Percentiles rank a stretch among this genome's conserved stretches.
Evolutionary conservation across 2,888 invertebrate genomes (phyloP).

Genomic region (Bugula neritina): DNA sequence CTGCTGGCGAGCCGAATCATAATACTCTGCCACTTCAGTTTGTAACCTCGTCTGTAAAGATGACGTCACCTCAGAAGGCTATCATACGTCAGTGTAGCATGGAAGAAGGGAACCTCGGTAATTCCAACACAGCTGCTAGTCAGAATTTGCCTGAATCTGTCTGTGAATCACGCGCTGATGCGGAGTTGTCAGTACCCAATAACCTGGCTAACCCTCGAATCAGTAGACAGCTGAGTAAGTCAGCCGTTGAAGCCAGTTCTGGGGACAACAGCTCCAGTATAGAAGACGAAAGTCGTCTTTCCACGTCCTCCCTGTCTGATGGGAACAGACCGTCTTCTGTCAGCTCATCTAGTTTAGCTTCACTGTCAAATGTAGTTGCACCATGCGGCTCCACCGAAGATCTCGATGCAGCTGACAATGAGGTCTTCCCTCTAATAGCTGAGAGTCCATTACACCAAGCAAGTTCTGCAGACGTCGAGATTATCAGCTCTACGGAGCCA

Average conservation of each 20-base stretch:
- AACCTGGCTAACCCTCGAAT: neutral
- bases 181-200: neutral
- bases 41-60: neutral
- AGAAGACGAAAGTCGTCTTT: neutral
- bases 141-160: neutral
- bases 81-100: neutral
- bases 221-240: neutral
- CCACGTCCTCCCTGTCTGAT: constrained; percentile 11
- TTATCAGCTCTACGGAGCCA: neutral
- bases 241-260: neutral
- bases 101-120: neutral
- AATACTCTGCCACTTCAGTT: neutral
- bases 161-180: neutral
- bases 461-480: neutral
- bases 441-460: neutral
- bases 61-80: neutral
- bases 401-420: neutral
- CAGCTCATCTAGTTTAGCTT: constrained; percentile 17
- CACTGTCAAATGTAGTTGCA: constrained; percentile 17
- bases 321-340: neutral
- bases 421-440: constrained; percentile 3
- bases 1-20: neutral
- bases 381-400: constrained; percentile 5
- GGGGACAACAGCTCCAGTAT: neutral
- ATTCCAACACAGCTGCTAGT: neutral